Base-by-base conservation (phyloP, 92 coral and sea anemone species). In the Epizoanthus ramosus region DNA sequence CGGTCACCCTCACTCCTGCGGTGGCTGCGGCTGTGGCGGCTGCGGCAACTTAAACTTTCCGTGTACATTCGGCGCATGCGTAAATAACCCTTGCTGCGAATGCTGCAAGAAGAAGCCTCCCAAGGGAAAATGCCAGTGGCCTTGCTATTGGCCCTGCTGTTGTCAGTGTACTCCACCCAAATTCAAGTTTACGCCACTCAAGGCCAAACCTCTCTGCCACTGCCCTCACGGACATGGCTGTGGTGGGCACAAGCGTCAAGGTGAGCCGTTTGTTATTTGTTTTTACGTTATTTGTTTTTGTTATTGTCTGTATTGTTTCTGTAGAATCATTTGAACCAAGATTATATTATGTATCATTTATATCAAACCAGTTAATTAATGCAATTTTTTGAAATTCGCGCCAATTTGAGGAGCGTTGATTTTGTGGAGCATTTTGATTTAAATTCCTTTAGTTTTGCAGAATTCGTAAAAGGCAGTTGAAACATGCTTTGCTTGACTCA, bases 81-180 rank as follows among this genome's bases (percentile, higher is more conserved):
- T 92, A 12, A 92, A 92, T 85, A 92, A 92, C 47, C 96, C 96
- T 73, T 92, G 96, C 88, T 92, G 96, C 63, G 96, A 92, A 67
- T 92, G 96, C 71, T 92, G 96, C 68, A 71, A 90, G 87, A 85
- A 92, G 90, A 92, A 92, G 81, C 93, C 96, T 15, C 92, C 90
- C 18, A 81, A 87, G 57, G 96, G 96, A 80, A 92, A 90, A 82
- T 92, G 96, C 43, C 89, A 92, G 87, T 92, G 96, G 96, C 96
- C 96, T 25, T 92, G 96, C 90, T 86, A 86, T 85, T 92, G 96
- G 96, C 96, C 96, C 25, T 92, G 96, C 81, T 92, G 96, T 85
- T 92, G 96, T 70, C 75, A 87, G 79, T 92, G 95, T 56, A 90
- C 91, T 19, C 95, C 95, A 2, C 95, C 95, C 12, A 84, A 92